phyloP scores from a whole-genome alignment of 2,888 invertebrate genomes.

The Epinotia demarniana region DNA sequence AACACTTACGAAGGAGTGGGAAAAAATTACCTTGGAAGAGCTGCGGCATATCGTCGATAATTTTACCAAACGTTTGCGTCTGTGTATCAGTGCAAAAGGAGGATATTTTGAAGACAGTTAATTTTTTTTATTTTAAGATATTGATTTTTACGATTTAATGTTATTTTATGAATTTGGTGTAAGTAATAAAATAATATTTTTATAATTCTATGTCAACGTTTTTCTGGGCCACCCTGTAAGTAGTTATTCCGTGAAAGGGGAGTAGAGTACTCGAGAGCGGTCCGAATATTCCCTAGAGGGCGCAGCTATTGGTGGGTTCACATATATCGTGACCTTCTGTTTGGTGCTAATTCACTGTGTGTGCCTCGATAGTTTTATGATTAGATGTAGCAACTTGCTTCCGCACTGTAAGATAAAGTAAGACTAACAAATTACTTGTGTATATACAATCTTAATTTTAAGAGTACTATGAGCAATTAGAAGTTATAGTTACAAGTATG shows the following conservation, averaged over 20 bases:
- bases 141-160: too few species aligned
- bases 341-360: constrained; percentile 81
- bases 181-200: too few species aligned
- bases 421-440: constrained; percentile 28
- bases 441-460: constrained; percentile 20
- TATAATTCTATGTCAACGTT: too few species aligned
- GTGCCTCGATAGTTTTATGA: constrained; percentile 72
- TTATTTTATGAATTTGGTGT: too few species aligned
- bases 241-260: neutral
- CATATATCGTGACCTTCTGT: constrained; percentile 55
- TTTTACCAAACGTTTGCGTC: too few species aligned
- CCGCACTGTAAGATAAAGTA: constrained; percentile 20
- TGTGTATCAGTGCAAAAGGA: too few species aligned
- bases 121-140: too few species aligned
- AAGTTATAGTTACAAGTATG: neutral
- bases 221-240: too few species aligned
- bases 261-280: neutral
- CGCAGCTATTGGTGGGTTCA: constrained; percentile 5
- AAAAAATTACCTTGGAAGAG: too few species aligned
- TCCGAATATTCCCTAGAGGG: neutral
- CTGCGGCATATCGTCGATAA: too few species aligned
- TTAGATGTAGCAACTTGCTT: constrained; percentile 53
- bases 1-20: too few species aligned
- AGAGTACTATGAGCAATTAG: neutral
- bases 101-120: too few species aligned